Percentiles rank a stretch among this genome's conserved stretches.
phyloP scores from a whole-genome alignment of 2,797 vertebrate genomes.

The Xenops minutus region DNA sequence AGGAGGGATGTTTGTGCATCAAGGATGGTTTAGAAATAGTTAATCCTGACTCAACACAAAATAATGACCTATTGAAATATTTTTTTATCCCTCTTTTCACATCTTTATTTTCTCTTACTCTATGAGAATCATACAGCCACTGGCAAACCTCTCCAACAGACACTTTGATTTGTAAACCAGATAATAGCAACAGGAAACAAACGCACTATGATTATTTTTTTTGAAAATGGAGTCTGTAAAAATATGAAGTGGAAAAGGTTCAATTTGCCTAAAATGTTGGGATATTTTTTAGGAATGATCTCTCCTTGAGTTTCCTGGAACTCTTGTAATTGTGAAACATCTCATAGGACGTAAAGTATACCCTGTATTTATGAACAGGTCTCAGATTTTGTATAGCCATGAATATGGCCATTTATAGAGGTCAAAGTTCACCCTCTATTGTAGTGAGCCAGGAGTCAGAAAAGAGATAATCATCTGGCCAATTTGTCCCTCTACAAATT shows the following conservation, averaged over 20 bases:
- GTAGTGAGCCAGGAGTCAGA: not conserved
- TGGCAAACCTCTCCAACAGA: not conserved
- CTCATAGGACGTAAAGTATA: not conserved
- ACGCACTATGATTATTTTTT: not conserved
- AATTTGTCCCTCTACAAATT: not conserved
- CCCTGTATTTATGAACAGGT: not conserved
- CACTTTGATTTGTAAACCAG: not conserved
- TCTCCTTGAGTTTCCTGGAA: not conserved
- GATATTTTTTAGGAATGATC: not conserved
- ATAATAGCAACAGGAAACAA: not conserved
- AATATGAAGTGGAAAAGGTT: not conserved
- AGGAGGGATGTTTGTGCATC: not conserved
- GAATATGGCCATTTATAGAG: not conserved
- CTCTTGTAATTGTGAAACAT: not conserved
- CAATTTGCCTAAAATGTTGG: not conserved
- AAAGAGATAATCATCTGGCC: not conserved
- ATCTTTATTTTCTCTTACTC: not conserved
- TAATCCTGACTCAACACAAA: not conserved
- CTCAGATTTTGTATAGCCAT: not conserved
- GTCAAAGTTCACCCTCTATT: not conserved
- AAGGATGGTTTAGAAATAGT: not conserved
- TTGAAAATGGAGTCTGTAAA: not conserved
- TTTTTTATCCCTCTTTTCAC: not conserved
- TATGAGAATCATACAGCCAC: not conserved
- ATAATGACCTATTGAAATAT: not conserved